Percentiles rank a stretch among this genome's conserved stretches.
These are phyloP conservation scores for Hapalemur alaotrensis DNA, from an alignment of 2,797 vertebrate genomes.

Conservation along the genomic window DNA sequence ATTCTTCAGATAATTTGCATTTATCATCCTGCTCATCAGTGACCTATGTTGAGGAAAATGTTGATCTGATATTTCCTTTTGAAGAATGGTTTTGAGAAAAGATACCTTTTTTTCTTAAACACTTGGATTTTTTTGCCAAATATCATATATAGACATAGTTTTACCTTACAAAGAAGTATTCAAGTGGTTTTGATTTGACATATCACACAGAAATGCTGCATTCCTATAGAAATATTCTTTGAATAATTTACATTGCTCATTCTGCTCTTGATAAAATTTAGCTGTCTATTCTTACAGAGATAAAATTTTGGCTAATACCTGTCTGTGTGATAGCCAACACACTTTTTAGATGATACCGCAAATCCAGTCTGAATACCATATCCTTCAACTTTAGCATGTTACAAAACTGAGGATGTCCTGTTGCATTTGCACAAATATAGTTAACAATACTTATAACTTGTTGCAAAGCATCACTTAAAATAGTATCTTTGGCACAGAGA, in stretches of 20 bases:
- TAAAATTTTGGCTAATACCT: background rate
- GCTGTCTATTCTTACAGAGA: background rate
- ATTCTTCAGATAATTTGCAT: background rate
- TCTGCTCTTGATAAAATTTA: background rate
- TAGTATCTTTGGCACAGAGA: too few species aligned
- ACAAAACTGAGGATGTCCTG: background rate
- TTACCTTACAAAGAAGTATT: background rate
- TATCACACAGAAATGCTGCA: background rate
- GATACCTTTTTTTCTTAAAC: background rate
- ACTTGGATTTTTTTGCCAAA: background rate
- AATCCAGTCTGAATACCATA: background rate
- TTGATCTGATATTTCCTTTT: background rate
- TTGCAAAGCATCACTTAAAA: too few species aligned
- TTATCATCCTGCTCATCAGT: background rate
- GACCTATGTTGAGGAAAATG: background rate
- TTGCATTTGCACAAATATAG: background rate
- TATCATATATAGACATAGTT: background rate
- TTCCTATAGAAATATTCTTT: background rate
- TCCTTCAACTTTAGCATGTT: background rate
- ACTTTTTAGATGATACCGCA: background rate
- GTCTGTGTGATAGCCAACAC: background rate
- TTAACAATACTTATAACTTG: too few species aligned
- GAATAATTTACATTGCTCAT: background rate
- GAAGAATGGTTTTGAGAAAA: background rate
- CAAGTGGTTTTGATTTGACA: background rate